Evolutionary conservation across 1,140 invertebrate species (phyloP).

Genomic region (Lineus longissimus): DNA sequence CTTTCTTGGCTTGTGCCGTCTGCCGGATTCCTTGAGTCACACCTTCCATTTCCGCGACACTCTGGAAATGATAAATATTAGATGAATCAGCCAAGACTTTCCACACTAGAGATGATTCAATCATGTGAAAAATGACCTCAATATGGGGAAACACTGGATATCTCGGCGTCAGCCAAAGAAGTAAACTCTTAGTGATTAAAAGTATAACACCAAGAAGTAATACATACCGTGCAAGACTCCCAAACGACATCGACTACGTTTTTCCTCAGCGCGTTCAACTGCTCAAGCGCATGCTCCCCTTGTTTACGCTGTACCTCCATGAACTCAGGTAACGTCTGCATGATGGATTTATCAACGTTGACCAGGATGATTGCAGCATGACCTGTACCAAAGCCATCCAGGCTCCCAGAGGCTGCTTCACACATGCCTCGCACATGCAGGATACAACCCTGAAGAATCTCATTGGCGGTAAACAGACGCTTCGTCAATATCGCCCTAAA

Average conservation of each 20-base stretch:
- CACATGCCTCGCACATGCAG: slow-evolving; percentile 45
- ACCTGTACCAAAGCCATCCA: slow-evolving; percentile 32
- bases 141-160: no score
- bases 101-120: background rate
- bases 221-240: slow-evolving; percentile 50
- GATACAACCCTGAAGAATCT: slow-evolving; percentile 49
- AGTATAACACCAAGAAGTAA: slow-evolving; percentile 5
- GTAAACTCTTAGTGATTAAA: background rate
- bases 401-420: slow-evolving; percentile 42
- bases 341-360: slow-evolving; percentile 32
- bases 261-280: slow-evolving; percentile 35
- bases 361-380: slow-evolving; percentile 39
- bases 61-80: slow-evolving; percentile 25
- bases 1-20: slow-evolving; percentile 29
- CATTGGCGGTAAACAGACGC: slow-evolving; percentile 48
- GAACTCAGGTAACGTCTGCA: slow-evolving; percentile 45
- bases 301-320: slow-evolving; percentile 34
- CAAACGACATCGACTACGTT: slow-evolving; percentile 48
- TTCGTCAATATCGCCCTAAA: slow-evolving; percentile 35
- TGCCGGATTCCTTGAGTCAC: slow-evolving; percentile 45
- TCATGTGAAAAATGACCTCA: background rate
- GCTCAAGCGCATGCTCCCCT: slow-evolving; percentile 29
- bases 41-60: slow-evolving; percentile 52
- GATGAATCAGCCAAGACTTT: background rate
- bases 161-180: no score